A percentile compares a stretch with the other conserved stretches of the same genome.
Conservation (phyloP, 64 coral and sea anemone species). For the Trachythela sp. region DNA sequence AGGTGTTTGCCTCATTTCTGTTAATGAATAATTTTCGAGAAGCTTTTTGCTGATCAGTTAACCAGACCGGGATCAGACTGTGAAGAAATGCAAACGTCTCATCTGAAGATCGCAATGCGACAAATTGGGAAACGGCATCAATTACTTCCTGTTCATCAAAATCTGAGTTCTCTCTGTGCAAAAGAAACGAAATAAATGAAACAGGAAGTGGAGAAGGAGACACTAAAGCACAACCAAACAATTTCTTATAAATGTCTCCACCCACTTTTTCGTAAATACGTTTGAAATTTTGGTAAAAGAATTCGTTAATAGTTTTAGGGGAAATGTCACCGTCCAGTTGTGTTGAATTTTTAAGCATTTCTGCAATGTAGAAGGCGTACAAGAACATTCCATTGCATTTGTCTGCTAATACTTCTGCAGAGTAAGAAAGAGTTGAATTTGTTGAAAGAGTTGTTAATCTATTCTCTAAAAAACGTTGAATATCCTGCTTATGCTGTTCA, state of each 20-base stretch:
- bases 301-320: constrained; percentile 23
- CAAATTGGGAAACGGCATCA: constrained; percentile 33
- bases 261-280: constrained; percentile 7
- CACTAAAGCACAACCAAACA: constrained; percentile 41
- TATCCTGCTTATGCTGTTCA: constrained; percentile 14
- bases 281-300: constrained; percentile 30
- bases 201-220: constrained; percentile 41
- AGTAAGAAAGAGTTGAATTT: neutral
- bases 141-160: constrained; percentile 19
- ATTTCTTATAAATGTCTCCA: neutral
- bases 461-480: neutral
- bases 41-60: constrained; percentile 7
- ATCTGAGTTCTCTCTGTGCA: neutral
- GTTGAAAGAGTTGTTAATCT: neutral
- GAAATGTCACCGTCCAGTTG: neutral
- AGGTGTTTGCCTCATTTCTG: neutral
- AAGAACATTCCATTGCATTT: constrained; percentile 38
- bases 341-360: neutral
- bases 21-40: constrained; percentile 40
- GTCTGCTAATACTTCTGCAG: neutral
- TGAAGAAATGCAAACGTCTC: constrained; percentile 31
- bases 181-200: constrained; percentile 36
- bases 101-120: neutral
- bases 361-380: constrained; percentile 1
- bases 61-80: constrained; percentile 43